Evolutionary conservation across 2,797 vertebrate genomes (phyloP).

Genomic region (Gastrophryne carolinensis): DNA sequence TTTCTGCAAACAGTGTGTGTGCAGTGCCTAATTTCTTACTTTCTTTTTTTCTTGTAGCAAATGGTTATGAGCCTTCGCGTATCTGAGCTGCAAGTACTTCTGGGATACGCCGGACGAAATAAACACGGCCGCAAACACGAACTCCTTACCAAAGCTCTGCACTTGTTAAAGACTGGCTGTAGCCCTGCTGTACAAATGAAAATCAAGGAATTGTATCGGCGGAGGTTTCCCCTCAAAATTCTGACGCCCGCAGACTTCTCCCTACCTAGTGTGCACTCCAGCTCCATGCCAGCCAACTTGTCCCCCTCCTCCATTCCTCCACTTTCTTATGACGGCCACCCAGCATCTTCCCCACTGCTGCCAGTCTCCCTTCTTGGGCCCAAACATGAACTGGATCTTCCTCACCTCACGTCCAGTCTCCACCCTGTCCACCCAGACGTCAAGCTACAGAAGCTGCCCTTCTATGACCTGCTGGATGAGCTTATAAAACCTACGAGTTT

Average conservation of each 20-base stretch:
- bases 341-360: slow-evolving; percentile 83
- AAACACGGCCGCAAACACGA: slow-evolving; percentile 98
- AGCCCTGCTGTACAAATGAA: slow-evolving; percentile 97
- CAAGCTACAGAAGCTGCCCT: slow-evolving; percentile 94
- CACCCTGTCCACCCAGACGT: slow-evolving; percentile 96
- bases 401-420: slow-evolving; percentile 86
- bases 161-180: slow-evolving; percentile 93
- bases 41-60: slow-evolving; percentile 77
- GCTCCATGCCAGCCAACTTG: slow-evolving; percentile 82
- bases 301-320: slow-evolving; percentile 81
- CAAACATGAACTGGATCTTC: slow-evolving; percentile 91
- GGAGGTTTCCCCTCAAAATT: slow-evolving; percentile 95
- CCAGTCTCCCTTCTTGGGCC: slow-evolving; percentile 92
- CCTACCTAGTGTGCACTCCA: slow-evolving; percentile 83
- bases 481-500: slow-evolving; percentile 97
- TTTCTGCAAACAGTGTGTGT: no score
- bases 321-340: slow-evolving; percentile 81
- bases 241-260: slow-evolving; percentile 87
- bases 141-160: slow-evolving; percentile 94
- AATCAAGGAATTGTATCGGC: slow-evolving; percentile 96
- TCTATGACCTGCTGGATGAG: slow-evolving; percentile 95
- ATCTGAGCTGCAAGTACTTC: slow-evolving; percentile 95
- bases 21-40: no score
- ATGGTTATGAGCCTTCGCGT: slow-evolving; percentile 99
- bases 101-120: slow-evolving; percentile 97